phyloP scores from a whole-genome alignment of 2,888 invertebrate species.

The Chrysodeixis includens region DNA sequence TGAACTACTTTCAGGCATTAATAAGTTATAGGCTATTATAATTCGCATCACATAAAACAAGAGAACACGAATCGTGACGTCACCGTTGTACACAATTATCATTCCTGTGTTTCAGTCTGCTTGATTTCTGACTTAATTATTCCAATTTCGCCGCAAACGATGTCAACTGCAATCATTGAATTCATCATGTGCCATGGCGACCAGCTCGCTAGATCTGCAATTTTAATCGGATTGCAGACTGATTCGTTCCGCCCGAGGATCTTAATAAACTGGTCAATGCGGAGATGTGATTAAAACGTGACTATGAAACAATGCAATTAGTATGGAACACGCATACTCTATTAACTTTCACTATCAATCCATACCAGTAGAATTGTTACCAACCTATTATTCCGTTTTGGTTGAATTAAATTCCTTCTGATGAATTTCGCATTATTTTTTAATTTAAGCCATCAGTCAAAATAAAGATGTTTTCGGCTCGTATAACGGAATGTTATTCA shows the following conservation, averaged over 20 bases:
- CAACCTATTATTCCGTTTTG: slow-evolving; percentile 10
- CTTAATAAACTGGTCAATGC: slow-evolving; percentile 44
- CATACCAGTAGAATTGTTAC: slow-evolving; percentile 9
- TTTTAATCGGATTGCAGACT: slow-evolving; percentile 13
- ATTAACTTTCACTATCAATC: slow-evolving; percentile 29
- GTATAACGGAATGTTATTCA: slow-evolving; percentile 3
- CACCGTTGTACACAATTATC: slow-evolving; percentile 50
- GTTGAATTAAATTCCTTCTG: neutral
- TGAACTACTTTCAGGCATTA: too few species aligned
- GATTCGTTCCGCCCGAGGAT: slow-evolving; percentile 13
- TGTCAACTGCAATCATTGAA: slow-evolving; percentile 71
- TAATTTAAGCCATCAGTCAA: slow-evolving; percentile 18
- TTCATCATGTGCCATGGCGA: slow-evolving; percentile 59
- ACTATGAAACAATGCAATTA: slow-evolving; percentile 54
- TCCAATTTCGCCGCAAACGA: slow-evolving; percentile 65
- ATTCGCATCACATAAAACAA: slow-evolving; percentile 28
- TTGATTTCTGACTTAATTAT: slow-evolving; percentile 67
- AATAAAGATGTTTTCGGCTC: slow-evolving; percentile 14
- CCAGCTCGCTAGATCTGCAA: slow-evolving; percentile 49
- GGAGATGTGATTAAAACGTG: slow-evolving; percentile 60
- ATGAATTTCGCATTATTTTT: slow-evolving; percentile 15
- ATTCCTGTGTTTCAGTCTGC: slow-evolving; percentile 59
- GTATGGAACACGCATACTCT: slow-evolving; percentile 31
- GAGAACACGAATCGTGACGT: slow-evolving; percentile 3
- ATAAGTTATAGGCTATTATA: too few species aligned